Percentiles rank a stretch among this genome's conserved stretches.
These are phyloP conservation scores for Leptobrachium leishanense DNA, from an alignment of 2,113 vertebrate species.

Conservation along the genomic window DNA sequence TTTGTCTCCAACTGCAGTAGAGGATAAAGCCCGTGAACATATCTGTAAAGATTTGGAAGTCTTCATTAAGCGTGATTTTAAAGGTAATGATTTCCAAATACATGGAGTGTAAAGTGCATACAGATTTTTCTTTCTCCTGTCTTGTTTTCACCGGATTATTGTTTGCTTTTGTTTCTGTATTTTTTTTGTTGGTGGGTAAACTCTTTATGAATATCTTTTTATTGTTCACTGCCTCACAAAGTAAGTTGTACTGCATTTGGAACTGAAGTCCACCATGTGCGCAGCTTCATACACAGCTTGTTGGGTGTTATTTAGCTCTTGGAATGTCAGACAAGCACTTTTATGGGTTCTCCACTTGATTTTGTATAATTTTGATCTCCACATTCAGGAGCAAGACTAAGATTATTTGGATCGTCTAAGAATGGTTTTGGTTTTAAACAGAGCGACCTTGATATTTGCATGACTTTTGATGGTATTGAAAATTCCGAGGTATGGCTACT, in stretches of 20 bases:
- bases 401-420: conserved; percentile 92
- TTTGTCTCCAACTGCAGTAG: conserved; percentile 79
- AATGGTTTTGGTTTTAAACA: conserved; percentile 94
- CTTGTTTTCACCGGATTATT: too few species aligned
- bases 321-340: too few species aligned
- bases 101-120: too few species aligned
- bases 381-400: conserved; percentile 79
- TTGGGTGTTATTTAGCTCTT: too few species aligned
- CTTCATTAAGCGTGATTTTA: conserved; percentile 82
- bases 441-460: conserved; percentile 93
- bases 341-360: too few species aligned
- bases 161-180: too few species aligned
- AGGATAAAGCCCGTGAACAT: conserved; percentile 81
- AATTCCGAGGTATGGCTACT: conserved; percentile 74
- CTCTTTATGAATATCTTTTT: too few species aligned
- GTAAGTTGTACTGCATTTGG: too few species aligned
- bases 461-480: conserved; percentile 85
- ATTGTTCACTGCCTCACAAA: too few species aligned
- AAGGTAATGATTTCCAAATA: conserved; percentile 64
- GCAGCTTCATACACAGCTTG: background rate
- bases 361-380: background rate
- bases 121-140: too few species aligned
- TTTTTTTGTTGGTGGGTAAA: too few species aligned
- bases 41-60: conserved; percentile 83
- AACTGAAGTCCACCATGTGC: too few species aligned